These are phyloP conservation scores for Prionace glauca DNA, from an alignment of 2,797 vertebrate species.

Conservation along the genomic window DNA sequence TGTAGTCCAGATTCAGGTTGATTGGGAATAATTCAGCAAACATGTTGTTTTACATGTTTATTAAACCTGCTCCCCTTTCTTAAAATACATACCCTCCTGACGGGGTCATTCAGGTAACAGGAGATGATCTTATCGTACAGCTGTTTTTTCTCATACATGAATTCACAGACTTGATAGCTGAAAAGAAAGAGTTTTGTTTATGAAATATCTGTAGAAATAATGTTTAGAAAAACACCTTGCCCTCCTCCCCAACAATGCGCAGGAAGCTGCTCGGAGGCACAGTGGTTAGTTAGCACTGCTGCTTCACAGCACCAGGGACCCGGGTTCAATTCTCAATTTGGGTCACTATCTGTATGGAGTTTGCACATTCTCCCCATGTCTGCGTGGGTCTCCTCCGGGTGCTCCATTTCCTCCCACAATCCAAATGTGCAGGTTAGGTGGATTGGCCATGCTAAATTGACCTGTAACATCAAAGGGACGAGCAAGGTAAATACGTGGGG, in stretches of 20 bases:
- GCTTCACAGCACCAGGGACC: too few species aligned
- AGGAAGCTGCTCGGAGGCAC: too few species aligned
- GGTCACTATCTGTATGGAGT: too few species aligned
- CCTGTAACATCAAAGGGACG: too few species aligned
- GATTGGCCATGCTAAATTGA: too few species aligned
- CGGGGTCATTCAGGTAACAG: constrained; percentile 83
- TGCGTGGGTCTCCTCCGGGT: too few species aligned
- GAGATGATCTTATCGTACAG: constrained; percentile 79
- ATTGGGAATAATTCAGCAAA: background rate
- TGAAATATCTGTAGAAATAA: background rate
- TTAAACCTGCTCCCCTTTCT: background rate
- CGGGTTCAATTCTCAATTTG: too few species aligned
- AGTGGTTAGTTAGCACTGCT: too few species aligned
- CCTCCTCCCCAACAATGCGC: background rate
- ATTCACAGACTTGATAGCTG: constrained; percentile 94
- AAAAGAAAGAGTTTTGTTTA: constrained; percentile 37
- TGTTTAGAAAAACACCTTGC: background rate
- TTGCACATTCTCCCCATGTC: too few species aligned
- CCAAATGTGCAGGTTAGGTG: too few species aligned
- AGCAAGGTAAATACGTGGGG: too few species aligned
- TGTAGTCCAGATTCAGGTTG: background rate
- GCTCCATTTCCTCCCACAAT: too few species aligned
- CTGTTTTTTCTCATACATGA: constrained; percentile 86
- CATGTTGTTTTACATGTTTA: background rate
- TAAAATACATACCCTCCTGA: constrained; percentile 72